phyloP scores from a whole-genome alignment of 2,113 vertebrate genomes.

The Amazona vittata region DNA sequence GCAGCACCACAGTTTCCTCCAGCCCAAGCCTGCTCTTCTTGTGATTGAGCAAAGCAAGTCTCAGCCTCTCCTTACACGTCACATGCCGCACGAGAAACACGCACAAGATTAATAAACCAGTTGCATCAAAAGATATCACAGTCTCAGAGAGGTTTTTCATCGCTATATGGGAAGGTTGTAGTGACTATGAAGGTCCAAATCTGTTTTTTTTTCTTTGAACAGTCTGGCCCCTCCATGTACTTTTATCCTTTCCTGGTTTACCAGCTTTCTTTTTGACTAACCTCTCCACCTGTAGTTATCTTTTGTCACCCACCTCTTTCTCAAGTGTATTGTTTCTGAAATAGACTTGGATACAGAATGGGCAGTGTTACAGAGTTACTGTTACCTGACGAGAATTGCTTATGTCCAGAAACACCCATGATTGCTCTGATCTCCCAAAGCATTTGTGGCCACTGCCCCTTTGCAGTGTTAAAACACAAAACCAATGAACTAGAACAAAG shows the following conservation, averaged over 20 bases:
- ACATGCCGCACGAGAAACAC: not conserved
- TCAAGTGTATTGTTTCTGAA: not conserved
- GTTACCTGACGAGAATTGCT: not conserved
- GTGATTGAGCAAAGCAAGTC: not conserved
- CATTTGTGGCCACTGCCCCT: not conserved
- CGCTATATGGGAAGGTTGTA: not conserved
- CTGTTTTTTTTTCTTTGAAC: not conserved
- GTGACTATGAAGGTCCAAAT: not conserved
- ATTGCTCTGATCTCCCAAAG: not conserved
- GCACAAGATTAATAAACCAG: not conserved
- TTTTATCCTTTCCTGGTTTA: not conserved
- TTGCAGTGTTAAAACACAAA: not conserved
- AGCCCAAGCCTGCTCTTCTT: rapidly evolving
- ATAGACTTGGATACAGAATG: rapidly evolving
- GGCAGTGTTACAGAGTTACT: not conserved
- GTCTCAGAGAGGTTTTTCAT: not conserved
- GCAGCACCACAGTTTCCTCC: not conserved
- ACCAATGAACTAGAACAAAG: not conserved
- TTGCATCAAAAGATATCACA: not conserved
- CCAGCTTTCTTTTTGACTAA: not conserved
- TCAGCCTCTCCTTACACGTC: rapidly evolving
- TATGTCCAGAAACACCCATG: not conserved
- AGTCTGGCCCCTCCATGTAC: not conserved
- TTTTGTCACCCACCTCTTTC: not conserved
- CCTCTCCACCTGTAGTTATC: not conserved